Evolutionary conservation across 2,113 vertebrate genomes (phyloP).

Genomic region (Ellobius talpinus): DNA sequence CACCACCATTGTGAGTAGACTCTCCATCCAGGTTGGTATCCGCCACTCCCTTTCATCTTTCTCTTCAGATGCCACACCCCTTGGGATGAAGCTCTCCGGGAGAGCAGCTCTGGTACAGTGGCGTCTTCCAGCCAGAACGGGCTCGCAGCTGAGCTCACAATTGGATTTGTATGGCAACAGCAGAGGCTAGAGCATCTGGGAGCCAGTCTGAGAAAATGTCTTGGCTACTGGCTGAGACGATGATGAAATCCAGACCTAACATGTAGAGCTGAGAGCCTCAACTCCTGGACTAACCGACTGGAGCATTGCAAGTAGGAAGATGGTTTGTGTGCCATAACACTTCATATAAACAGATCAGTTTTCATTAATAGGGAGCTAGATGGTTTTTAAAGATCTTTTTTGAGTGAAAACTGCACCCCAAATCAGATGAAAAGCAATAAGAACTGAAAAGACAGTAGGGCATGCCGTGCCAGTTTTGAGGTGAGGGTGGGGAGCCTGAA

Average conservation of each 20-base stretch:
- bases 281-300: fast-evolving
- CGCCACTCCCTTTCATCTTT: not conserved
- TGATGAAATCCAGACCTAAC: slow-evolving; percentile 28
- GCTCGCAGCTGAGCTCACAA: slow-evolving; percentile 1
- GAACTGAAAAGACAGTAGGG: not conserved
- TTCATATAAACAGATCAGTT: not conserved
- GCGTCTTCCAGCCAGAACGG: not conserved
- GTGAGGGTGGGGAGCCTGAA: not conserved
- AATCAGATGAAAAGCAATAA: not conserved
- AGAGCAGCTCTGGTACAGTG: not conserved
- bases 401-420: not conserved
- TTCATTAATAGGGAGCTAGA: not conserved
- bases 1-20: not conserved
- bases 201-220: not conserved
- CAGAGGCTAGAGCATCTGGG: slow-evolving; percentile 2
- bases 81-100: not conserved
- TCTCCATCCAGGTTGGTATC: too few species aligned
- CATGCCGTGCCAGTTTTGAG: not conserved
- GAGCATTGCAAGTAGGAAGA: not conserved
- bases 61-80: not conserved
- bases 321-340: not conserved
- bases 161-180: slow-evolving; percentile 20
- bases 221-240: not conserved
- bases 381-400: not conserved
- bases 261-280: not conserved